Conservation (phyloP, 1,140 invertebrate genomes). For the Cydia fagiglandana region DNA sequence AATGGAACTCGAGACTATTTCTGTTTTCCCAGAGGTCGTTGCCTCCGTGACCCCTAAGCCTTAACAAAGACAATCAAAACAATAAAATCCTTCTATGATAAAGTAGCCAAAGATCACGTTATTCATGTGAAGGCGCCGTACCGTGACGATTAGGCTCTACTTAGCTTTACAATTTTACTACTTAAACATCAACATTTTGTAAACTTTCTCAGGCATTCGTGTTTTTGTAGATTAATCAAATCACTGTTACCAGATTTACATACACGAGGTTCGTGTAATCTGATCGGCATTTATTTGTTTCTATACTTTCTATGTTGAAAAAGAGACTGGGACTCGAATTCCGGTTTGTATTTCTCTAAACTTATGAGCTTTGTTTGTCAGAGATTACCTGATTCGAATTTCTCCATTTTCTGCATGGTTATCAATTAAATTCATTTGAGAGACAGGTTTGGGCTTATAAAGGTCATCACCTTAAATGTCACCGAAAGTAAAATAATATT, state of each 20-base stretch:
- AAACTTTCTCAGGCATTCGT: not conserved
- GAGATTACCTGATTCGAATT: not conserved
- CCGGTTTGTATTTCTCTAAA: not conserved
- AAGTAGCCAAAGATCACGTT: not conserved
- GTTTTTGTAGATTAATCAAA: not conserved
- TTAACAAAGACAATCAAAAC: slow-evolving; percentile 5
- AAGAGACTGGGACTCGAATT: not conserved
- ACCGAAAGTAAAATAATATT: too few species aligned
- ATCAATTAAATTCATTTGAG: too few species aligned
- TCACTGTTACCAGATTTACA: not conserved
- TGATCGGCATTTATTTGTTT: not conserved
- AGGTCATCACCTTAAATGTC: too few species aligned
- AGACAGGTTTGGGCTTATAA: too few species aligned
- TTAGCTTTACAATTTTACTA: not conserved
- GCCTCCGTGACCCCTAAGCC: not conserved
- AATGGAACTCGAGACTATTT: slow-evolving; percentile 16
- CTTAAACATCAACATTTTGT: not conserved
- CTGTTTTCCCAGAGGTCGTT: slow-evolving; percentile 12
- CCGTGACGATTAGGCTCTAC: not conserved
- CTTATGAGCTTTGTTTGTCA: not conserved
- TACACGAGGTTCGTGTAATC: slow-evolving; percentile 7
- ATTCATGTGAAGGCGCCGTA: not conserved
- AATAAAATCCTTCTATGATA: not conserved
- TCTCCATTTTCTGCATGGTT: not conserved
- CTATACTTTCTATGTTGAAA: too few species aligned